Evolutionary conservation across 2,888 invertebrate species (phyloP).

Genomic region (Macrosiphum euphorbiae): DNA sequence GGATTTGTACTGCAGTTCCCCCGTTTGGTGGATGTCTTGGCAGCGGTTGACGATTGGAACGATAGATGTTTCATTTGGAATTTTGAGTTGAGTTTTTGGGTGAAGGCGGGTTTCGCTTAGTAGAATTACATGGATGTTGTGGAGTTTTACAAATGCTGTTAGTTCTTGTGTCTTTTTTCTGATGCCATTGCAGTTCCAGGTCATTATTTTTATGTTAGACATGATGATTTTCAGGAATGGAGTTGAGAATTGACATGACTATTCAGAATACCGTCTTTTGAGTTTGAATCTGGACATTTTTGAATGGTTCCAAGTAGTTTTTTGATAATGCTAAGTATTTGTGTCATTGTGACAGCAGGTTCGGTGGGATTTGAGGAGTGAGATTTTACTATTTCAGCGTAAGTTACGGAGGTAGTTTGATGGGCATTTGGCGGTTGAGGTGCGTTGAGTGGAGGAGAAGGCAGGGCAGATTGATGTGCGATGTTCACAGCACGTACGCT

Average conservation of each 20-base stretch:
- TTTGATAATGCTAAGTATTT: not conserved
- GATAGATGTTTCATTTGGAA: not conserved
- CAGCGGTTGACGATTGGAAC: not conserved
- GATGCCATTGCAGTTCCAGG: slow-evolving; percentile 11
- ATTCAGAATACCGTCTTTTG: not conserved
- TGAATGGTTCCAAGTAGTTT: not conserved
- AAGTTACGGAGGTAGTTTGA: not conserved
- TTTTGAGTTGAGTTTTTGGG: not conserved
- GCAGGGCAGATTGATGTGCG: no score
- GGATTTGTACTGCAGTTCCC: not conserved
- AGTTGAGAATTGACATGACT: not conserved
- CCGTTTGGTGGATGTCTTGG: not conserved
- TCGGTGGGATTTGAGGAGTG: not conserved
- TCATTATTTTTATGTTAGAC: not conserved
- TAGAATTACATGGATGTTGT: not conserved
- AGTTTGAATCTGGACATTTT: not conserved
- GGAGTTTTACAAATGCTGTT: not conserved
- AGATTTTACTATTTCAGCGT: not conserved
- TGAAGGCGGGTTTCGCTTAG: slow-evolving; percentile 1
- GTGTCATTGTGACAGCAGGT: not conserved
- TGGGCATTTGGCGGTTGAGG: not conserved
- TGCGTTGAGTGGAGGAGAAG: no score
- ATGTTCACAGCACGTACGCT: no score
- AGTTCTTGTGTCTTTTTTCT: not conserved
- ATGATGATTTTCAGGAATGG: not conserved